phyloP scores from a whole-genome alignment of 2,888 invertebrate species.

The Apamea monoglypha region DNA sequence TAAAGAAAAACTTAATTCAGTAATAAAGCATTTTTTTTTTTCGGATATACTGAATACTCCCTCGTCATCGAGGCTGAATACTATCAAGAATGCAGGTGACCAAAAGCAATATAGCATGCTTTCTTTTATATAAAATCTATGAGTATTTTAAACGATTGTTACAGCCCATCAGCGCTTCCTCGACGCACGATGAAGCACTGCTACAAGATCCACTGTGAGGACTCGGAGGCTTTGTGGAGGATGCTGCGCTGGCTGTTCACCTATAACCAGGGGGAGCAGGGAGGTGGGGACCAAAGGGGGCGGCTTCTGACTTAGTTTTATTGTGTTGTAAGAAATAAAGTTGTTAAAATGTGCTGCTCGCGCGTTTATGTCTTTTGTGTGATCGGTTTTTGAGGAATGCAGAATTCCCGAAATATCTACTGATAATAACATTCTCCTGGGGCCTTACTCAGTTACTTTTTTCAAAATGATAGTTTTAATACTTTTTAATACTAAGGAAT shows the following conservation, averaged over 20 bases:
- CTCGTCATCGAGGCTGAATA: neutral
- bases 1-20: neutral
- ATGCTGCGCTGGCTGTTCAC: constrained; percentile 80
- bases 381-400: neutral
- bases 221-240: constrained; percentile 75
- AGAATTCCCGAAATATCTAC: neutral
- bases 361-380: constrained; percentile 64
- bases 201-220: constrained; percentile 82
- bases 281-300: constrained; percentile 44
- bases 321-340: constrained; percentile 4
- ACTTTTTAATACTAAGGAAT: neutral
- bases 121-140: neutral
- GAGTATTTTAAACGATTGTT: neutral
- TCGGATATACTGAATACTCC: neutral
- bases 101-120: neutral
- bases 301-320: constrained; percentile 42
- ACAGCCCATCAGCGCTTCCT: constrained; percentile 40
- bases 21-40: neutral
- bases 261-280: constrained; percentile 61
- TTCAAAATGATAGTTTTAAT: neutral
- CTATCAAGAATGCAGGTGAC: neutral
- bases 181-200: constrained; percentile 75
- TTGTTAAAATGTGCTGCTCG: neutral
- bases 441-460: no score
- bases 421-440: neutral